Conservation (phyloP, 2,888 invertebrate species). For the Mesopsocus fuscifrons region DNA sequence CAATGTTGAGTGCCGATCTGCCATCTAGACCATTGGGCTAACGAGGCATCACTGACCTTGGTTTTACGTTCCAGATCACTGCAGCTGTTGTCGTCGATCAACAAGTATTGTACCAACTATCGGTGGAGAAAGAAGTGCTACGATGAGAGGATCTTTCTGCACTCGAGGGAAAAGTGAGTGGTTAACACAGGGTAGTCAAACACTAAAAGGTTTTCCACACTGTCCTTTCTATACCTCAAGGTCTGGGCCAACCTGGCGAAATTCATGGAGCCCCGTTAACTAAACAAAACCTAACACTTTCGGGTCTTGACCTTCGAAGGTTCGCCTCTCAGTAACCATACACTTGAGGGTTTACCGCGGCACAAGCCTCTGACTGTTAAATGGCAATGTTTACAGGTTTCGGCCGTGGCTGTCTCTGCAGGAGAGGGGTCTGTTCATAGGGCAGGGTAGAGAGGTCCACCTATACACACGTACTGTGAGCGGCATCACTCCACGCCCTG, state of each 20-base stretch:
- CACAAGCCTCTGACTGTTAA: neutral
- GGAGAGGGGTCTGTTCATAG: constrained; percentile 31
- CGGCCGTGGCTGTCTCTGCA: constrained; percentile 35
- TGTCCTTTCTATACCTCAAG: no score
- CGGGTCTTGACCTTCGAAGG: no score
- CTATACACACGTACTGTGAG: constrained; percentile 22
- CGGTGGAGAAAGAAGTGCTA: constrained; percentile 38
- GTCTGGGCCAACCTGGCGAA: no score
- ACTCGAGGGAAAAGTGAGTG: constrained; percentile 25
- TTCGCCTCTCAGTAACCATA: no score
- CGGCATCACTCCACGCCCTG: constrained; percentile 18
- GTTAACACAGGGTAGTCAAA: neutral
- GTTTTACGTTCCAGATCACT: constrained; percentile 20
- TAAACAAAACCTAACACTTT: no score
- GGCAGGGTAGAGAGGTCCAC: constrained; percentile 25
- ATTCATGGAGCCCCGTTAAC: no score
- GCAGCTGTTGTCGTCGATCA: constrained; percentile 22
- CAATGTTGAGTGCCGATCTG: no score
- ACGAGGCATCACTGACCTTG: no score
- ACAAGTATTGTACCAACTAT: constrained; percentile 26
- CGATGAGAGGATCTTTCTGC: constrained; percentile 26
- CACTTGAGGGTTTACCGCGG: neutral
- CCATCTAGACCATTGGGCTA: no score
- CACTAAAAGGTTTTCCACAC: neutral
- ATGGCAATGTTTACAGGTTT: constrained; percentile 14